Percentiles rank a stretch among this genome's conserved stretches.
phyloP scores from a whole-genome alignment of 92 coral and sea anemone genomes.

The Palythoa grandiflora region DNA sequence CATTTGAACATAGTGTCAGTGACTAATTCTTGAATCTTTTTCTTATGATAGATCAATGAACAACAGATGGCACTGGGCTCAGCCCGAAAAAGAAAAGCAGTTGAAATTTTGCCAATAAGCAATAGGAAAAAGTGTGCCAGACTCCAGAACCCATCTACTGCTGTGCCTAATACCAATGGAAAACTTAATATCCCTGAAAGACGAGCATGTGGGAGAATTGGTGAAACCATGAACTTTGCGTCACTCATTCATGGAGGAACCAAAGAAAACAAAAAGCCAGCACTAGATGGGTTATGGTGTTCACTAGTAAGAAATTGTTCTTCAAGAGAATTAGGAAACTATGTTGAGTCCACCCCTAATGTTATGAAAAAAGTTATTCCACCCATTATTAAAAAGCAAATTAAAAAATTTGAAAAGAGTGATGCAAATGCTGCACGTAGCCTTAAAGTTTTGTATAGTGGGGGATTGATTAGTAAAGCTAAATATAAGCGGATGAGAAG shows the following conservation, averaged over 20 bases:
- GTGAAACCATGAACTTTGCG: constrained; percentile 5
- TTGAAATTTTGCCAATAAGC: background rate
- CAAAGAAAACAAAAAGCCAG: constrained; percentile 3
- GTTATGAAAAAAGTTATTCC: constrained; percentile 4
- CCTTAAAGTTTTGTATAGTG: background rate
- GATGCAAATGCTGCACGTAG: constrained; percentile 10
- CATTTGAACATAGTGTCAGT: constrained; percentile 1
- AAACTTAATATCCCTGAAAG: constrained; percentile 16
- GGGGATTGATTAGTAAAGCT: background rate
- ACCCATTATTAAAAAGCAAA: constrained; percentile 10
- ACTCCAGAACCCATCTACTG: background rate
- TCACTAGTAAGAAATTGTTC: background rate
- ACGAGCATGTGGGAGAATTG: constrained; percentile 9
- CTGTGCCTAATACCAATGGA: constrained; percentile 1
- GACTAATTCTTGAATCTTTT: background rate
- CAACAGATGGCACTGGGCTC: background rate
- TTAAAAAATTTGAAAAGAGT: constrained; percentile 4
- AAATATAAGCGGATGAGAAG: constrained; percentile 7
- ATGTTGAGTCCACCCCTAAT: constrained; percentile 5
- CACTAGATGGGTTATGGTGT: constrained; percentile 12
- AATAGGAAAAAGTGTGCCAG: constrained; percentile 8
- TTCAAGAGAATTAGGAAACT: background rate
- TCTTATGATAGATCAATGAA: background rate
- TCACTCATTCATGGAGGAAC: constrained; percentile 9
- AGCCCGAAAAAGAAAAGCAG: constrained; percentile 2